phyloP scores from a whole-genome alignment of 2,888 invertebrate genomes.

The Prenolepis imparis region DNA sequence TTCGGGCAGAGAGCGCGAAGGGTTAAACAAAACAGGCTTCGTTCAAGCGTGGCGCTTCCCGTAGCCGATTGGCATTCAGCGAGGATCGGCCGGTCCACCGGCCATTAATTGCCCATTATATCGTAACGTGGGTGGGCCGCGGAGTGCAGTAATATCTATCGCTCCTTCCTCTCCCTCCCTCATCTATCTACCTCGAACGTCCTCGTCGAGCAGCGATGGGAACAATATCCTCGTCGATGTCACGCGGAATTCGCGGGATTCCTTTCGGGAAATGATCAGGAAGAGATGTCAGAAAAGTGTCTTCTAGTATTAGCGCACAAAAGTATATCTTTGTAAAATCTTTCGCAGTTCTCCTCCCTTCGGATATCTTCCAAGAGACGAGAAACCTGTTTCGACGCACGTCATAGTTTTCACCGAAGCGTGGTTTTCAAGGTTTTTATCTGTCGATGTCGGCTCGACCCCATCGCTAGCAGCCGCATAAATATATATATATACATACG shows the following conservation, averaged over 20 bases:
- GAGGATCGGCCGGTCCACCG: slow-evolving; percentile 38
- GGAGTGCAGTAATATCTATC: slow-evolving; percentile 31
- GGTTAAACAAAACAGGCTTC: slow-evolving; percentile 44
- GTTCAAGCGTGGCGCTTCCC: slow-evolving; percentile 43
- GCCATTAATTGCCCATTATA: slow-evolving; percentile 72
- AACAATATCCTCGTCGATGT: background rate
- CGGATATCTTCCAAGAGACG: background rate
- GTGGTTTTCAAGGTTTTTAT: slow-evolving; percentile 12
- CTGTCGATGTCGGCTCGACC: background rate
- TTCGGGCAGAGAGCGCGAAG: slow-evolving; percentile 37
- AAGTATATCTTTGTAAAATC: background rate
- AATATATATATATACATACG: slow-evolving; percentile 5
- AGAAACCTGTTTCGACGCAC: background rate
- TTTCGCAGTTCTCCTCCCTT: background rate
- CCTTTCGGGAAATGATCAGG: no score
- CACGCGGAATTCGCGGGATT: no score
- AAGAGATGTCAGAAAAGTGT: background rate
- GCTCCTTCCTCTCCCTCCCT: background rate
- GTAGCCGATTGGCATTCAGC: slow-evolving; percentile 58
- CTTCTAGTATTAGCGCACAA: background rate
- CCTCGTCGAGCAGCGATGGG: slow-evolving; percentile 41
- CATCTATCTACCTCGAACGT: slow-evolving; percentile 17
- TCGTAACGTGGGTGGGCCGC: slow-evolving; percentile 70
- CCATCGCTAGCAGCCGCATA: slow-evolving; percentile 37
- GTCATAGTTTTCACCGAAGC: background rate